Conservation (phyloP, 2,113 vertebrate species). For the Synodontis membranacea region DNA sequence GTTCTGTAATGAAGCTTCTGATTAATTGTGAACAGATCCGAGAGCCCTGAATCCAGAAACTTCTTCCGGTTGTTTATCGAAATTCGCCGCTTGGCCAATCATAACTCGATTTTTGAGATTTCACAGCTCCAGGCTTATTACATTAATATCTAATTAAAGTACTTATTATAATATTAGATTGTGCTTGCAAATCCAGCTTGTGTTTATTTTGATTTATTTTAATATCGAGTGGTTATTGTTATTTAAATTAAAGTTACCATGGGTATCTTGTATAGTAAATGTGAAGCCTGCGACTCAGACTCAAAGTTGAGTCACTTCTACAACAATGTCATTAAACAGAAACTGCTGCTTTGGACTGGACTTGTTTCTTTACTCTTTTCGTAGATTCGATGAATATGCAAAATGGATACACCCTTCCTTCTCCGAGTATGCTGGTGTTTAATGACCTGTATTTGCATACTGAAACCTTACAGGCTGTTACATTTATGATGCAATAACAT, state of each 20-base stretch:
- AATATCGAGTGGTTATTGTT: background rate
- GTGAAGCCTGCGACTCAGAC: background rate
- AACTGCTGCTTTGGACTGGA: too few species aligned
- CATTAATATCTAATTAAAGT: conserved; percentile 14
- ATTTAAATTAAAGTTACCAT: background rate
- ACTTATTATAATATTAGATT: conserved; percentile 11
- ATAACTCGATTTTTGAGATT: conserved; percentile 14
- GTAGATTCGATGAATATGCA: background rate
- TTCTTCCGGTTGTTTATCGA: background rate
- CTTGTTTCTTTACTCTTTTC: background rate
- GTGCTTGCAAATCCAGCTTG: background rate
- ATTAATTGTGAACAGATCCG: conserved; percentile 12
- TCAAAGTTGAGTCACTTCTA: background rate
- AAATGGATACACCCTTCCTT: background rate
- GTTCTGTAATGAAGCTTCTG: conserved; percentile 1
- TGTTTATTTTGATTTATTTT: conserved; percentile 15
- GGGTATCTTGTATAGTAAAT: background rate
- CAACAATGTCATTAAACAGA: background rate
- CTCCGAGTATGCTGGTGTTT: background rate
- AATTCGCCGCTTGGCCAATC: conserved; percentile 16
- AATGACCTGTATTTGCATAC: background rate
- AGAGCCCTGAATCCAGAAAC: conserved; percentile 19
- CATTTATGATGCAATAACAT: background rate
- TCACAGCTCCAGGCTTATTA: conserved; percentile 8
- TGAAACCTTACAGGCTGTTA: background rate